phyloP scores from a whole-genome alignment of 2,113 vertebrate species.

The Cyanistes caeruleus region DNA sequence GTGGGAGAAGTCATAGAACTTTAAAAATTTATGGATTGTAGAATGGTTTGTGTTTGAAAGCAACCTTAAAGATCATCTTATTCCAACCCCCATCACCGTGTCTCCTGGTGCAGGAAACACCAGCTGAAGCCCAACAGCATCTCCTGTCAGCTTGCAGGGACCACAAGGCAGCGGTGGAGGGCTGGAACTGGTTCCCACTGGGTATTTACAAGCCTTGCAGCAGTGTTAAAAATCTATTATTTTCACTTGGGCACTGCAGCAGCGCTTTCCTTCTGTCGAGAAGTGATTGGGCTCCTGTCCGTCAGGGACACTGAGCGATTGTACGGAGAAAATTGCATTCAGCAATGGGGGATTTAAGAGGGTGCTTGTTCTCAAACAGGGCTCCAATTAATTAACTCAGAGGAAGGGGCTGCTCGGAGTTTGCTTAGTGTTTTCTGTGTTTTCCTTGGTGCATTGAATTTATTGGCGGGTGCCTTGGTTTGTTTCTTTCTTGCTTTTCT shows the following conservation, averaged over 20 bases:
- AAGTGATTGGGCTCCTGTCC: constrained; percentile 72
- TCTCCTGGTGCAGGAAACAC: background rate
- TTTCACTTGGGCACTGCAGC: constrained; percentile 42
- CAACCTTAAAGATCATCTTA: background rate
- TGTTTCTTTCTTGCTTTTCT: constrained; percentile 11
- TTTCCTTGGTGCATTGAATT: constrained; percentile 58
- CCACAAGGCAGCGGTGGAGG: accelerated
- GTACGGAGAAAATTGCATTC: constrained; percentile 76
- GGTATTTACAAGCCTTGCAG: background rate
- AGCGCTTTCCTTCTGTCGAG: constrained; percentile 60
- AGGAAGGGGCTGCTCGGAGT: constrained; percentile 52
- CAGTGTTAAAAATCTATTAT: constrained; percentile 61
- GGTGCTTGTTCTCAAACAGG: constrained; percentile 70
- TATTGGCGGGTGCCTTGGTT: background rate
- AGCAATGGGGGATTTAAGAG: constrained; percentile 70
- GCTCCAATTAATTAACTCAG: constrained; percentile 78
- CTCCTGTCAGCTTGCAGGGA: background rate
- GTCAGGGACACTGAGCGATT: constrained; percentile 71
- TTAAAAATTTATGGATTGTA: accelerated
- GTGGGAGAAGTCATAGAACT: background rate
- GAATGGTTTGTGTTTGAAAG: background rate
- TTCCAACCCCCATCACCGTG: background rate
- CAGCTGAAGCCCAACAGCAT: background rate
- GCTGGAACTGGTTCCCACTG: background rate
- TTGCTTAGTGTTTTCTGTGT: background rate